Conservation (phyloP, 2,113 vertebrate genomes). For the Halichoerus grypus region DNA sequence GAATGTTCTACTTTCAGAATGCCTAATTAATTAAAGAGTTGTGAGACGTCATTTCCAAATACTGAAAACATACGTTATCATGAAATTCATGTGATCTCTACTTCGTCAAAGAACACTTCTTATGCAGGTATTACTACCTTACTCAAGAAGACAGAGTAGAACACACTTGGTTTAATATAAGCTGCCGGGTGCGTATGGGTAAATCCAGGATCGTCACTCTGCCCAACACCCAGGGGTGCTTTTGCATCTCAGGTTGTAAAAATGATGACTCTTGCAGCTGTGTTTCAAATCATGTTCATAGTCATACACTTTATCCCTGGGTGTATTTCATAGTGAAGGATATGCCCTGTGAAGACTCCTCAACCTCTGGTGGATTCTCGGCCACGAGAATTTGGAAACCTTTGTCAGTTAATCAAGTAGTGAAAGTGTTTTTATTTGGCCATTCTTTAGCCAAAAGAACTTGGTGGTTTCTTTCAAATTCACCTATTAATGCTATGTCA, state of each 20-base stretch:
- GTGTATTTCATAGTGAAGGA: not conserved
- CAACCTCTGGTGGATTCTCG: not conserved
- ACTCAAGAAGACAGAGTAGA: not conserved
- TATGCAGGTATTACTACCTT: not conserved
- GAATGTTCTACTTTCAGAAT: not conserved
- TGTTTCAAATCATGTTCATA: not conserved
- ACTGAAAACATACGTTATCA: not conserved
- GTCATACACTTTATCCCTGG: not conserved
- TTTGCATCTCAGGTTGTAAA: not conserved
- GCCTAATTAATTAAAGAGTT: not conserved
- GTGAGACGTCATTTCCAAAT: not conserved
- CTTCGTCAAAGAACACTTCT: not conserved
- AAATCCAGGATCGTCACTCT: not conserved
- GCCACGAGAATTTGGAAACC: not conserved
- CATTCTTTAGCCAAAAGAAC: not conserved
- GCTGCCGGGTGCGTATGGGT: too few relatives aligned
- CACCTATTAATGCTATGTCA: not conserved
- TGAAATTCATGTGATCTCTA: not conserved
- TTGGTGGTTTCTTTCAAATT: not conserved
- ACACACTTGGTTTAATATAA: not conserved
- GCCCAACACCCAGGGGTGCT: not conserved
- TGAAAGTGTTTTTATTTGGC: not conserved
- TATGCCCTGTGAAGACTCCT: not conserved
- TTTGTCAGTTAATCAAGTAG: not conserved
- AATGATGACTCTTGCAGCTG: not conserved